Evolutionary conservation across 2,888 invertebrate genomes (phyloP).

Genomic region (Rhagonycha lutea): DNA sequence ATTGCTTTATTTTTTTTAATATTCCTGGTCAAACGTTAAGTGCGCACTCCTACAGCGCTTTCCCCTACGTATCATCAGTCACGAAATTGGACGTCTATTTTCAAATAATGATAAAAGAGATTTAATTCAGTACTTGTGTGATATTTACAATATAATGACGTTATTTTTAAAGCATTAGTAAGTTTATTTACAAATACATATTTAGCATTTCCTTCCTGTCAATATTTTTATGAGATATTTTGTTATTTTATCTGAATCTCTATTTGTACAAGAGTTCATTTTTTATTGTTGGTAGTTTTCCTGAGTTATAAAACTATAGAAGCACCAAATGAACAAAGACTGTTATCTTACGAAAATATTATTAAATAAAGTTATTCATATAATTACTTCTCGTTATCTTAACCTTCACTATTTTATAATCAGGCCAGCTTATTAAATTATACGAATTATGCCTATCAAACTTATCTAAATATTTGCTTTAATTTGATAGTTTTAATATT

Average conservation of each 20-base stretch:
- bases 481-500: not conserved
- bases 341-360: not conserved
- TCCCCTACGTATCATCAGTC: too few species aligned
- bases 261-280: not conserved
- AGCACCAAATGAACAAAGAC: too few species aligned
- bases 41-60: too few species aligned
- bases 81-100: too few species aligned
- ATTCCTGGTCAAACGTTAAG: too few species aligned
- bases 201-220: not conserved
- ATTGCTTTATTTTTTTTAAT: too few species aligned
- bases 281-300: not conserved
- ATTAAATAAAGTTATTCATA: not conserved
- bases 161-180: too few species aligned
- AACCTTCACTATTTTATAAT: not conserved
- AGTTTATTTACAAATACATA: not conserved
- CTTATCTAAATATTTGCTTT: not conserved
- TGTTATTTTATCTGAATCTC: not conserved
- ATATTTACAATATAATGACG: too few species aligned
- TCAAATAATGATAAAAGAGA: too few species aligned
- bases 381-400: not conserved
- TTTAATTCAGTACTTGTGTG: too few species aligned
- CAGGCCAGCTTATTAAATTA: not conserved
- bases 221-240: not conserved
- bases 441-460: not conserved
- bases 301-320: not conserved